Evolutionary conservation across 1,140 invertebrate genomes (phyloP).

Genomic region (Leptinotarsa defecta): DNA sequence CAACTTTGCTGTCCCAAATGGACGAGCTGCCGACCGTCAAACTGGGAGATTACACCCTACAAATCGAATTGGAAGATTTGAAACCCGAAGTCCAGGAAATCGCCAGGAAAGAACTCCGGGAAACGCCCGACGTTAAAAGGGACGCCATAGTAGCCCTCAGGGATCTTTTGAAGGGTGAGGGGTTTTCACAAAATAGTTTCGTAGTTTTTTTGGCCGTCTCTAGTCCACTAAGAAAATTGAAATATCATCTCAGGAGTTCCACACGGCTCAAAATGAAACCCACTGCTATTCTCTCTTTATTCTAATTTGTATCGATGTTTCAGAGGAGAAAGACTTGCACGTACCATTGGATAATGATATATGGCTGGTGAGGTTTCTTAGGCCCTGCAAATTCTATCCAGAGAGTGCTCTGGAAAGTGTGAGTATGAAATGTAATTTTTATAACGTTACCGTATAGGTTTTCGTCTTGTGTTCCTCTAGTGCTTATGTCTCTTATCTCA

Average conservation of each 20-base stretch:
- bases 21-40: slow-evolving; percentile 68
- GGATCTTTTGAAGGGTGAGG: slow-evolving; percentile 69
- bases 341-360: slow-evolving; percentile 72
- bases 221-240: too few relatives aligned
- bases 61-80: slow-evolving; percentile 71
- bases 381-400: slow-evolving; percentile 81
- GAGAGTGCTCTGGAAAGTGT: slow-evolving; percentile 75
- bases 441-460: too few relatives aligned
- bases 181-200: too few relatives aligned
- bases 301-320: slow-evolving; percentile 45
- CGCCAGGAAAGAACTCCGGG: slow-evolving; percentile 73
- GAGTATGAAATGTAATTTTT: slow-evolving; percentile 43
- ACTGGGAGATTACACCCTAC: slow-evolving; percentile 68
- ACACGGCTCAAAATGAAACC: too few relatives aligned
- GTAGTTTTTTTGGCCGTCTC: too few relatives aligned
- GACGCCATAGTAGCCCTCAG: slow-evolving; percentile 67
- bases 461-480: too few relatives aligned
- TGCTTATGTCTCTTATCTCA: too few relatives aligned
- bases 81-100: slow-evolving; percentile 67
- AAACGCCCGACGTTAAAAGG: slow-evolving; percentile 68
- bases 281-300: too few relatives aligned
- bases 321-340: slow-evolving; percentile 73
- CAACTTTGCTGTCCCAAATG: slow-evolving; percentile 71
- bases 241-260: too few relatives aligned
- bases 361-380: slow-evolving; percentile 75